Evolutionary conservation across 2,113 vertebrate genomes (phyloP).

Genomic region (Pedionomus torquatus): DNA sequence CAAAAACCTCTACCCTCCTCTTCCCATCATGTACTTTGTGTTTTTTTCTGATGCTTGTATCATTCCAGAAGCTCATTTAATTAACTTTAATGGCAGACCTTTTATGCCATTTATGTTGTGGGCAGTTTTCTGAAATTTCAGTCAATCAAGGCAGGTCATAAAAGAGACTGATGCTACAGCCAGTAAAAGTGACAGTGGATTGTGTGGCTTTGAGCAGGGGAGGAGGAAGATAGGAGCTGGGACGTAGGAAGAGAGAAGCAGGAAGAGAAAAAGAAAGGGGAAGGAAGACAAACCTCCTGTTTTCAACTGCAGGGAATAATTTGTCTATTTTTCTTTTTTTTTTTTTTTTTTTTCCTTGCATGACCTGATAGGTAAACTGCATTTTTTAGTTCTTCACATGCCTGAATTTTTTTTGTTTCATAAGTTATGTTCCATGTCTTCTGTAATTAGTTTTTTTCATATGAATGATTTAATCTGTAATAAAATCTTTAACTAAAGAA

Average conservation of each 20-base stretch:
- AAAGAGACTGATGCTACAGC: not conserved
- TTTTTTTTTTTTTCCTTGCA: rapidly evolving
- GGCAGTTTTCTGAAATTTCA: not conserved
- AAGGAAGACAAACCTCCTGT: not conserved
- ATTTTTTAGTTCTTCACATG: not conserved
- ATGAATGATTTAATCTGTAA: not conserved
- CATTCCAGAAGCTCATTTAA: not conserved
- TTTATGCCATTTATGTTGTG: not conserved
- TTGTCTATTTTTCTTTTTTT: not conserved
- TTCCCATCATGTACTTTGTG: not conserved
- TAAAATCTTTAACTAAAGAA: not conserved
- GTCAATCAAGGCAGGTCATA: not conserved
- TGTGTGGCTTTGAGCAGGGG: not conserved
- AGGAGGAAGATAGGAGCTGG: not conserved
- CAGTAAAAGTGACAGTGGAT: not conserved
- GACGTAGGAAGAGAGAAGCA: not conserved
- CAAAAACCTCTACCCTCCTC: not conserved
- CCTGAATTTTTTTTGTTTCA: not conserved
- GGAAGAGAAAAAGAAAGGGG: not conserved
- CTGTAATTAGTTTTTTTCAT: not conserved
- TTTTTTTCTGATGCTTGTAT: not conserved
- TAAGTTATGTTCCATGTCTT: not conserved
- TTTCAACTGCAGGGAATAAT: not conserved
- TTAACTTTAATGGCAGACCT: not conserved
- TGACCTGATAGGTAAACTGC: not conserved